phyloP scores from a whole-genome alignment of 2,113 vertebrate species.

The Rutilus rutilus region DNA sequence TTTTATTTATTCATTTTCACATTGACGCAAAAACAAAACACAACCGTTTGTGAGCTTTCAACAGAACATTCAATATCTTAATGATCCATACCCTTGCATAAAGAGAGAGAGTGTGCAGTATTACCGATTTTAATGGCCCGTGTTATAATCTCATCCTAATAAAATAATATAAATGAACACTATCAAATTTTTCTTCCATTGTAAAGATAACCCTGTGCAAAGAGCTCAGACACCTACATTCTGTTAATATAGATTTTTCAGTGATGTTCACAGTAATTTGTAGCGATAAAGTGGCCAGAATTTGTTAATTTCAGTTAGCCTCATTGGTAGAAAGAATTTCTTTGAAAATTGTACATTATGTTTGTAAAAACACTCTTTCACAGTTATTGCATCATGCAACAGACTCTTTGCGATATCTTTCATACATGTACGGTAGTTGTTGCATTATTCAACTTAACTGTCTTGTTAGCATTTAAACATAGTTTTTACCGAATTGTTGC shows the following conservation, averaged over 20 bases:
- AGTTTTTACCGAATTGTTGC: background rate
- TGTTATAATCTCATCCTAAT: constrained; percentile 11
- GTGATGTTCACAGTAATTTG: background rate
- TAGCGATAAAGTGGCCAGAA: background rate
- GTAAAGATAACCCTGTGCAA: constrained; percentile 10
- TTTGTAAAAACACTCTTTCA: background rate
- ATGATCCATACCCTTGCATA: constrained; percentile 5
- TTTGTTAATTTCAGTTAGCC: background rate
- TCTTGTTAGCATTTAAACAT: background rate
- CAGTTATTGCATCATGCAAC: background rate
- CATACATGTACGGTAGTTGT: no score
- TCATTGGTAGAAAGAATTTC: background rate
- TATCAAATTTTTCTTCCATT: constrained; percentile 4
- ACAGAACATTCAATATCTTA: background rate
- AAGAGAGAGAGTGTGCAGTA: background rate
- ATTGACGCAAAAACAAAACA: background rate
- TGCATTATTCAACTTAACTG: background rate
- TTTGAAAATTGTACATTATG: background rate
- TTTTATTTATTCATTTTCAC: background rate
- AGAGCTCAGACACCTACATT: background rate
- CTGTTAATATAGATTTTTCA: background rate
- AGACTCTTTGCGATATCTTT: no score
- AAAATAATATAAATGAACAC: constrained; percentile 15
- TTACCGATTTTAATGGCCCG: constrained; percentile 25
- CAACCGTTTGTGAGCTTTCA: background rate